Base-by-base conservation (phyloP, 2,113 vertebrate species). In the Chelonoidis abingdonii region DNA sequence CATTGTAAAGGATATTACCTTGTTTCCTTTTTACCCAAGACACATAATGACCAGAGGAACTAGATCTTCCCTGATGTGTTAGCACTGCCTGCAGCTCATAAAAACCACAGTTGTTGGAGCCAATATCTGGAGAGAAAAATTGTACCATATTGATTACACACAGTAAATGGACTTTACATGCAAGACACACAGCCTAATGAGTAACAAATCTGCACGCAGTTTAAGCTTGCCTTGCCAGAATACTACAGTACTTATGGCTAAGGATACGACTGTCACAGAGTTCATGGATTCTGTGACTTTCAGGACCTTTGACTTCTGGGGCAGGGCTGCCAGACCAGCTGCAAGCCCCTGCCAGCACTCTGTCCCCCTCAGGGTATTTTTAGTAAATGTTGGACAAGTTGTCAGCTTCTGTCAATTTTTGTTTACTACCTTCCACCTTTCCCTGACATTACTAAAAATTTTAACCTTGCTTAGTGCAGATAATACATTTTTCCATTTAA, bases 1-100 rank as follows among this genome's bases (percentile, higher is more conserved):
- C 29, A 11, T 21, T 47, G 79, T 8, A 62, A 62, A 50, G 49
- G 7, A 86, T 52, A 50, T 98, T 98, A 99, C 99, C 99, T 99
- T 99, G 99, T 99, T 99, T 99, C 98, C 99, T 99, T 98, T 99
- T 99, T 94, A 99, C 99, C 99, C 99, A 99, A 65, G 99, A 99
- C 54, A 99, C 99, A 1, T 99, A 99, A 97, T 99, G 99, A 44
- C 99, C 99, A 7, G 99, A 99, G 84, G 99, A 99, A 97, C 99
- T 99, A 11, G 99, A 99, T 97, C 99, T 99, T 95, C 99, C 99
- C 94, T 99, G 99, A 97, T 99, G 99, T 1, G 99, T 99, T 90
- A 99, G 98, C 97, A 99, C 99, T 56, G 98, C 99, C 98, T 99
- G 99, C 97, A 99, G 99, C 96, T 99, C 99, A 1, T 99, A 99